Percentiles rank a stretch among this genome's conserved stretches.
These are phyloP conservation scores for Ceyx margarethae DNA, from an alignment of 2,113 vertebrate species.

Conservation along the genomic window DNA sequence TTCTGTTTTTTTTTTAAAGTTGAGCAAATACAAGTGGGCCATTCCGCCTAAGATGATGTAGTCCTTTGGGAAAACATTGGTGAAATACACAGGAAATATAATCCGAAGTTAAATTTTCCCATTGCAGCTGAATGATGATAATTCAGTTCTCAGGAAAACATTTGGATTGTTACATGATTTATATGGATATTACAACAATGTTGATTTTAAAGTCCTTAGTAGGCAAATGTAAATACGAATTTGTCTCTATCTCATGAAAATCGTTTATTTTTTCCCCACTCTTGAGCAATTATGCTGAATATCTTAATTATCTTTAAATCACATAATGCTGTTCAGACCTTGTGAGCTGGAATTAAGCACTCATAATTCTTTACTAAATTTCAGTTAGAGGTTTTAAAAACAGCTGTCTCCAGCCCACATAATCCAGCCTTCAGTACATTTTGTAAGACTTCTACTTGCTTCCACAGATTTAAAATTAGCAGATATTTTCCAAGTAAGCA, in stretches of 20 bases:
- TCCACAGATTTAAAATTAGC: constrained; percentile 17
- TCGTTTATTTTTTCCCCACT: constrained; percentile 44
- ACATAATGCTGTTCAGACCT: constrained; percentile 7
- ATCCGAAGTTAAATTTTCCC: background rate
- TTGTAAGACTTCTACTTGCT: background rate
- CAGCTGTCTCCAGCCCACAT: background rate
- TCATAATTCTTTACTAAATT: background rate
- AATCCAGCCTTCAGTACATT: background rate
- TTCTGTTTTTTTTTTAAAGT: background rate
- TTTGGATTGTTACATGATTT: constrained; percentile 16
- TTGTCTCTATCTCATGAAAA: constrained; percentile 23
- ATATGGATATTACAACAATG: background rate
- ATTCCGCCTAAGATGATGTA: background rate
- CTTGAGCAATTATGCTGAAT: background rate
- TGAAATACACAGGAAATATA: background rate
- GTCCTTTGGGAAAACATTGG: background rate
- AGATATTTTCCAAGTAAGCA: background rate
- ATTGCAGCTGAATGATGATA: background rate
- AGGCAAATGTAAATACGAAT: constrained; percentile 25
- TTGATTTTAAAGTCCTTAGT: constrained; percentile 13
- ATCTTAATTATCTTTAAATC: constrained; percentile 46
- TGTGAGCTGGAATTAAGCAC: background rate
- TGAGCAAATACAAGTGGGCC: background rate
- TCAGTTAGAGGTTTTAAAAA: constrained; percentile 22
- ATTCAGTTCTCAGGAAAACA: background rate